Percentiles rank a stretch among this genome's conserved stretches.
These are phyloP conservation scores for Cryptus armator DNA, from an alignment of 2,888 invertebrate genomes.

Conservation along the genomic window DNA sequence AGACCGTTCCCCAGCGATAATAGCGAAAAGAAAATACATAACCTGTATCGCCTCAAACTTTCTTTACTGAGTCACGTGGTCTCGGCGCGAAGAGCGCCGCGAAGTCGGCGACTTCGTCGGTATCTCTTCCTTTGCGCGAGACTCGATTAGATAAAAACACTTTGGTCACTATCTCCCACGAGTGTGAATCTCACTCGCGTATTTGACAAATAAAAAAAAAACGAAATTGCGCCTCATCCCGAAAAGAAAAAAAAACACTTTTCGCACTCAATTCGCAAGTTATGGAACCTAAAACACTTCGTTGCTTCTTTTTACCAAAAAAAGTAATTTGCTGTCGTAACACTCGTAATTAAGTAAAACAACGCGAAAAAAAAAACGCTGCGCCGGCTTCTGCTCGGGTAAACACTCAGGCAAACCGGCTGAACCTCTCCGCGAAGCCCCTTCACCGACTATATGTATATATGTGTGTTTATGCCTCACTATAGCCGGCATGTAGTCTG, in stretches of 20 bases:
- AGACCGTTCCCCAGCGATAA: too few species aligned
- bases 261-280: too few species aligned
- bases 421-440: too few species aligned
- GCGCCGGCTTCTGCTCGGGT: too few species aligned
- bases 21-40: background rate
- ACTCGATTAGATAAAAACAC: constrained; percentile 66
- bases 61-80: constrained; percentile 36
- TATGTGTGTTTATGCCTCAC: background rate
- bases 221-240: background rate
- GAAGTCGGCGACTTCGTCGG: constrained; percentile 27
- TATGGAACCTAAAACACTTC: too few species aligned
- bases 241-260: too few species aligned
- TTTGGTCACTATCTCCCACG: constrained; percentile 38
- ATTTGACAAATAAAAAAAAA: background rate
- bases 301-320: too few species aligned
- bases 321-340: too few species aligned
- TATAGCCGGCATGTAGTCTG: constrained; percentile 66
- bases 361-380: background rate
- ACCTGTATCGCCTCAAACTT: constrained; percentile 16
- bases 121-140: constrained; percentile 50
- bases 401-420: too few species aligned
- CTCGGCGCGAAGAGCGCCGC: constrained; percentile 33
- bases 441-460: too few species aligned
- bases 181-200: background rate
- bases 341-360: too few species aligned